Percentiles rank a stretch among this genome's conserved stretches.
phyloP scores from a whole-genome alignment of 1,140 invertebrate genomes.

The Cotesia chilonis region DNA sequence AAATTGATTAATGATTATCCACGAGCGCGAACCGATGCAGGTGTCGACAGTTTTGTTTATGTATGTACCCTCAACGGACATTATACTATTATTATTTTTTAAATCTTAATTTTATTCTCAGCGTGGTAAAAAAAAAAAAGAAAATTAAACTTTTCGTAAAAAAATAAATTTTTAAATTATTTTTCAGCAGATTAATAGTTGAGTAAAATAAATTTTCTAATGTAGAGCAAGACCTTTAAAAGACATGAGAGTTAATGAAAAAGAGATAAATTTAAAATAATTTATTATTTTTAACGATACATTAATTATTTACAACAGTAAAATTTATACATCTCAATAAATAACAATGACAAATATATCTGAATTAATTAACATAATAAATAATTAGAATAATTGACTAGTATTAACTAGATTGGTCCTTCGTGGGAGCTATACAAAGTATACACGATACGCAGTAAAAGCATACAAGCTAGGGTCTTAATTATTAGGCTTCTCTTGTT shows the following conservation, averaged over 20 bases:
- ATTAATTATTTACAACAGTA: background rate
- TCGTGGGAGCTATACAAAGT: constrained; percentile 36
- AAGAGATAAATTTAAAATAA: constrained; percentile 5
- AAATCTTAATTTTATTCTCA: no score
- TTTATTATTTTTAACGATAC: constrained; percentile 4
- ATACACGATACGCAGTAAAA: constrained; percentile 5
- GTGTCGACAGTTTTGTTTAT: constrained; percentile 1
- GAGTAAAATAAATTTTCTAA: no score
- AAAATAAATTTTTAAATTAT: background rate
- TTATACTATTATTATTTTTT: no score
- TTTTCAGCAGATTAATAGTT: background rate
- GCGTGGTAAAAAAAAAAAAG: no score
- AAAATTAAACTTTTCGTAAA: no score
- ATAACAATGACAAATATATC: no score
- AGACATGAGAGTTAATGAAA: background rate
- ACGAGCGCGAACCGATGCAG: background rate
- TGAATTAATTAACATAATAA: constrained; percentile 9
- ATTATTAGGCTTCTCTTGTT: constrained; percentile 3
- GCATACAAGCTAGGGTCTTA: constrained; percentile 1
- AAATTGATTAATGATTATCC: constrained; percentile 8
- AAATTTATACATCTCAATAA: constrained; percentile 5
- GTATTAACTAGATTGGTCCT: constrained; percentile 52
- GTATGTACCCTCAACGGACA: background rate
- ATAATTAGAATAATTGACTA: constrained; percentile 43
- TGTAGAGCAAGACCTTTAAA: background rate